Conservation (phyloP, 2,797 vertebrate species). For the Centroberyx gerrardi region DNA sequence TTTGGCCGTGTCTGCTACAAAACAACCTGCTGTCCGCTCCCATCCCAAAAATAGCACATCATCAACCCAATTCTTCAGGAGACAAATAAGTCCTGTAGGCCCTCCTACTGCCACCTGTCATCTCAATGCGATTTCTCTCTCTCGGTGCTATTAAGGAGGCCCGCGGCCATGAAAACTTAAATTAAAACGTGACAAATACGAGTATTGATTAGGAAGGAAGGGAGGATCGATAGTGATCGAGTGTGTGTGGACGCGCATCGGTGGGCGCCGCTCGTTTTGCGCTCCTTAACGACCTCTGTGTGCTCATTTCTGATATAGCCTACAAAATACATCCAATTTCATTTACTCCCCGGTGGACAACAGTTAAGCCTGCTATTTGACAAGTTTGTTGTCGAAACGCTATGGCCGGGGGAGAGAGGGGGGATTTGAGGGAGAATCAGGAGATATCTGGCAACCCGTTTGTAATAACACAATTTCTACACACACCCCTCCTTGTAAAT, state of each 20-base stretch:
- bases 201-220: conserved; percentile 52
- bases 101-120: conserved; percentile 77
- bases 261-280: conserved; percentile 26
- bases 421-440: background rate
- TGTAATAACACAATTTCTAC: background rate
- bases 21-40: conserved; percentile 34
- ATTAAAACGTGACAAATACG: conserved; percentile 63
- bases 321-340: conserved; percentile 13
- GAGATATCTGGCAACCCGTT: conserved; percentile 4
- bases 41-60: conserved; percentile 57
- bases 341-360: conserved; percentile 15
- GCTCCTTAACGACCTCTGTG: conserved; percentile 25
- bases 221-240: conserved; percentile 49
- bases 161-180: conserved; percentile 20
- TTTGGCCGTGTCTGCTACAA: conserved; percentile 40
- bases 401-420: background rate
- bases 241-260: conserved; percentile 26
- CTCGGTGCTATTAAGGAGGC: conserved; percentile 27
- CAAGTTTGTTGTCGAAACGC: background rate
- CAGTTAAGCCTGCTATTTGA: too few relatives aligned
- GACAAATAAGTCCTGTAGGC: conserved; percentile 70
- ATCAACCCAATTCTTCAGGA: conserved; percentile 58
- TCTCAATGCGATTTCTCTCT: conserved; percentile 39
- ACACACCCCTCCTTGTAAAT: conserved; percentile 1
- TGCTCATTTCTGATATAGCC: conserved; percentile 7